phyloP scores from a whole-genome alignment of 2,797 vertebrate species.

The Malurus splendens region DNA sequence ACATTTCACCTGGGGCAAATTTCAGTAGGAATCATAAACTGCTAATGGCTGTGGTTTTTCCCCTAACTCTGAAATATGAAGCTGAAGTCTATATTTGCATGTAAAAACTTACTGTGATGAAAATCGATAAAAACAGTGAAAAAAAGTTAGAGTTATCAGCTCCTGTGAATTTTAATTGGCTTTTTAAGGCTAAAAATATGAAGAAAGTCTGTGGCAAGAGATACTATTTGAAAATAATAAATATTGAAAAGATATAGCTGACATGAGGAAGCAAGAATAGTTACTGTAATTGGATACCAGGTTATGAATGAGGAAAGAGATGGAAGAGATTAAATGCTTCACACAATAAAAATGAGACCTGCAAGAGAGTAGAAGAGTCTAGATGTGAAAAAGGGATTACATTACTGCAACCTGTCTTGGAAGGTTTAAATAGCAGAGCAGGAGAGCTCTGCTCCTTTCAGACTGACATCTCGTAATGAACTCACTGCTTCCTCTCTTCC shows the following conservation, averaged over 20 bases:
- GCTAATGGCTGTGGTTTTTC: neutral
- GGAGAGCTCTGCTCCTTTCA: neutral
- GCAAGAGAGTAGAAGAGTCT: neutral
- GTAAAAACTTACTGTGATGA: conserved; percentile 31
- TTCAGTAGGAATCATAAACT: conserved; percentile 30
- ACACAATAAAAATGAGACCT: conserved; percentile 27
- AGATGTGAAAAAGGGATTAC: conserved; percentile 15
- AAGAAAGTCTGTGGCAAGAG: neutral
- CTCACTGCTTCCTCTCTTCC: neutral
- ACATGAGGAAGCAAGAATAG: conserved; percentile 46
- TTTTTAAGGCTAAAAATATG: conserved; percentile 37
- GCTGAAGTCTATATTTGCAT: neutral
- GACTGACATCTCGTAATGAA: neutral
- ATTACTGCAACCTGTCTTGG: conserved; percentile 9
- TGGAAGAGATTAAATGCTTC: conserved; percentile 42
- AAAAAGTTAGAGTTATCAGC: conserved; percentile 6
- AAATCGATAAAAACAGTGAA: conserved; percentile 14
- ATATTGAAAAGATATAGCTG: conserved; percentile 29
- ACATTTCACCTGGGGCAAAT: conserved; percentile 31
- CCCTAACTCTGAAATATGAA: conserved; percentile 29
- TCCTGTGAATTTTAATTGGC: conserved; percentile 48
- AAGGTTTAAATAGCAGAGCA: neutral
- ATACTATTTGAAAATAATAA: conserved; percentile 42
- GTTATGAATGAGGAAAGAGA: conserved; percentile 44
- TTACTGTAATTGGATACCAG: conserved; percentile 42